phyloP scores from a whole-genome alignment of 2,797 vertebrate genomes.

The Iguana delicatissima region DNA sequence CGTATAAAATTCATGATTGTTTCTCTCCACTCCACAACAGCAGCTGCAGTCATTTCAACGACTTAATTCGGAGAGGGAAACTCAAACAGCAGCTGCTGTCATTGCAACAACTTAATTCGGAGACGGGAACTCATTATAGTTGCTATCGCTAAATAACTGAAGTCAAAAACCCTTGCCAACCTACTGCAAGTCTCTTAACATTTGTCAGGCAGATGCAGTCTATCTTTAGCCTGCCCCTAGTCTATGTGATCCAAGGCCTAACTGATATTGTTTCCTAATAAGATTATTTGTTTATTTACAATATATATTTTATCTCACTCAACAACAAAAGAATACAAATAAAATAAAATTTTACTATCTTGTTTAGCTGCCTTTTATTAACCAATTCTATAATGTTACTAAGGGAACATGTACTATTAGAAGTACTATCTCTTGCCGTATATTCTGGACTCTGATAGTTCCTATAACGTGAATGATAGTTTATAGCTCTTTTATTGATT shows the following conservation, averaged over 20 bases:
- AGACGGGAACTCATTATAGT: not conserved
- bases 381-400: not conserved
- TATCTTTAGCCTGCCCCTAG: not conserved
- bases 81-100: no score
- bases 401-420: not conserved
- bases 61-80: no score
- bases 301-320: no score
- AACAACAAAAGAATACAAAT: not conserved
- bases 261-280: not conserved
- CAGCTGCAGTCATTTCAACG: not conserved
- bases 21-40: not conserved
- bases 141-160: not conserved
- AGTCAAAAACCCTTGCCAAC: not conserved
- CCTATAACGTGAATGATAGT: not conserved
- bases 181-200: not conserved
- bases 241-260: not conserved
- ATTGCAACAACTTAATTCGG: not conserved
- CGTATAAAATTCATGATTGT: not conserved
- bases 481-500: not conserved
- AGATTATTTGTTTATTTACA: no score
- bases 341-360: no score
- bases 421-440: not conserved
- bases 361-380: not conserved
- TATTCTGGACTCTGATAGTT: not conserved
- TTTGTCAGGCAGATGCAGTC: not conserved